Base-by-base conservation (phyloP, 1,140 invertebrate species). In the Rhyacophila brunnea region DNA sequence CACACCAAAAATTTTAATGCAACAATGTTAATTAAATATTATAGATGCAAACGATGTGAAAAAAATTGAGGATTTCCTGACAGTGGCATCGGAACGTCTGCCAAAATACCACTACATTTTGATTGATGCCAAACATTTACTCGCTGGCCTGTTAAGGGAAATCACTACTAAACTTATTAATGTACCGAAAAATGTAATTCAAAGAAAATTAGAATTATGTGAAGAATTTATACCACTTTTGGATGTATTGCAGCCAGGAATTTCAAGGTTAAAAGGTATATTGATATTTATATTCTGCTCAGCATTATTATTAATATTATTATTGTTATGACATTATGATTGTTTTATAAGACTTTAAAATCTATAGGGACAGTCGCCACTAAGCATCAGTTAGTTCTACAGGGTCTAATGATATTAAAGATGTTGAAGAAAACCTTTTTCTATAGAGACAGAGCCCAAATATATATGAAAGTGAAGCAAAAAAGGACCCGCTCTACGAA, bases 171-270 rank as follows among this genome's bases (percentile, higher is more conserved):
- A 70, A 20, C 73, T 73, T 11, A 74, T 74, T 6, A 78, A 80
- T 50, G 82, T 80, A 0, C 75, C 75, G 15, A 81, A 75, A 56
- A 80, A 80, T 66, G 69, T 83, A 28, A 80, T 88, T 61, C 68
- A 80, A 40, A 80, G 80, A 42, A 90, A 89, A 77, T 72, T 84
- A 13, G 72, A 83, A 19, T 66, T 89, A 1, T 90, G 87, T 60
- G 73, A 81, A 36, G 83, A 89, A 59, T 68, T 92, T 36, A 60
- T 89, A 10, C 65, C 76, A 6, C 80, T 92, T 0, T 68, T 90
- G 0, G 82, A 86, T 48, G 80, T 83, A 20, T 68, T 91, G 6
- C 85, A 88, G 23, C 89, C 89, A 0, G 90, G 89, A 34, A 84
- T 91, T 66, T 89, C 87, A 9, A 78, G 89, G 47, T 73, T 86